phyloP scores from a whole-genome alignment of 2,888 invertebrate genomes.

The Brachyptera risi region DNA sequence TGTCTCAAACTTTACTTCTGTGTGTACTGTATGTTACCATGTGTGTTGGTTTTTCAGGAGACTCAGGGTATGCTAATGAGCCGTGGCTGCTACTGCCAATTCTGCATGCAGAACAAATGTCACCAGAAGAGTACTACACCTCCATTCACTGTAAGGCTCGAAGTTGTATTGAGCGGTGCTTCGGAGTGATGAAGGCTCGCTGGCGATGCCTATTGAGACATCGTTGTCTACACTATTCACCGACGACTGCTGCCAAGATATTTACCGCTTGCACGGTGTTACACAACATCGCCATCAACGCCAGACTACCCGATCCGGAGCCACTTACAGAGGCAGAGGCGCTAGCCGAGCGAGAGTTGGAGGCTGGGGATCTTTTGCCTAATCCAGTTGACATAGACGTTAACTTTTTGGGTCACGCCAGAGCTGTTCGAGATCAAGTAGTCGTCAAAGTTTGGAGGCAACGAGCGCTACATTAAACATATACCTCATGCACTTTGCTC shows the following conservation, averaged over 20 bases:
- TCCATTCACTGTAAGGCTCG: neutral
- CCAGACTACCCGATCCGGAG: neutral
- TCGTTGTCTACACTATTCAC: conserved; percentile 11
- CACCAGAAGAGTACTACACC: conserved; percentile 22
- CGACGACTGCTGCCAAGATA: conserved; percentile 3
- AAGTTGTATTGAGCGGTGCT: conserved; percentile 21
- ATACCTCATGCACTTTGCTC: no score
- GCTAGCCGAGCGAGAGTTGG: neutral
- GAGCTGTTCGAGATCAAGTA: conserved; percentile 1
- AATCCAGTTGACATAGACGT: neutral
- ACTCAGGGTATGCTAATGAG: conserved; percentile 25
- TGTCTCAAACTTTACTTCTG: neutral
- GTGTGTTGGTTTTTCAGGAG: neutral
- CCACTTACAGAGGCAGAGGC: neutral
- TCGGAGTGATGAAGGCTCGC: conserved; percentile 22
- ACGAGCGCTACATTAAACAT: neutral
- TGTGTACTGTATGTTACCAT: neutral
- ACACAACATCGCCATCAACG: conserved; percentile 19
- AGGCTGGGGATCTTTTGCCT: neutral
- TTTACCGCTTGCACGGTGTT: conserved; percentile 12
- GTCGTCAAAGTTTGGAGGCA: neutral
- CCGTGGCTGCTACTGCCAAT: conserved; percentile 27
- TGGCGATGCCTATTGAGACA: conserved; percentile 23
- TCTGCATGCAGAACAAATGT: conserved; percentile 14
- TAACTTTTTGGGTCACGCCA: neutral